A percentile compares a stretch with the other conserved stretches of the same genome.
Evolutionary conservation across 2,888 invertebrate species (phyloP).

Genomic region (Phaedon cochleariae): DNA sequence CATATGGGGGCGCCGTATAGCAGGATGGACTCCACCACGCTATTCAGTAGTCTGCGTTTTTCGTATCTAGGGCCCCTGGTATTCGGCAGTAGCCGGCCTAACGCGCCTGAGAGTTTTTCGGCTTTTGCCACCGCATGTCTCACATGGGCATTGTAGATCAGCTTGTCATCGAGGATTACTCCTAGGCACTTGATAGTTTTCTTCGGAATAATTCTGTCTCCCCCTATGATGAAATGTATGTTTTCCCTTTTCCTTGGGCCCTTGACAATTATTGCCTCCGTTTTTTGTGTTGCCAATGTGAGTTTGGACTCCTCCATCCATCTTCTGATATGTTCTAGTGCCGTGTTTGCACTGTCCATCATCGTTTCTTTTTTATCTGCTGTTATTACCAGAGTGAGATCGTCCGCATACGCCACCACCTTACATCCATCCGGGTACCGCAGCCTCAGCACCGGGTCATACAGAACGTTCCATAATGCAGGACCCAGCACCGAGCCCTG

Average conservation of each 20-base stretch:
- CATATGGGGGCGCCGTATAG: constrained; percentile 23
- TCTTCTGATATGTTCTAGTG: too few species aligned
- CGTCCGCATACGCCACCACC: too few species aligned
- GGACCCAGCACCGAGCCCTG: background rate
- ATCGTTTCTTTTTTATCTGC: too few species aligned
- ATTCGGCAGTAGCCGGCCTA: constrained; percentile 10
- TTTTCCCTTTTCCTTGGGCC: background rate
- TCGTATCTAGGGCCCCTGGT: background rate
- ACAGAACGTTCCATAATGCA: background rate
- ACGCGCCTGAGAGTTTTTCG: background rate
- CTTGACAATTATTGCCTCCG: too few species aligned
- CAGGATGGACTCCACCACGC: constrained; percentile 16
- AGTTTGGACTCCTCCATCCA: too few species aligned
- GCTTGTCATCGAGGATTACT: constrained; percentile 5
- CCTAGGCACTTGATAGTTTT: constrained; percentile 16
- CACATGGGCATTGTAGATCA: background rate
- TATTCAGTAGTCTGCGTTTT: constrained; percentile 4
- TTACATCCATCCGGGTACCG: too few species aligned
- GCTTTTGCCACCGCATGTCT: background rate
- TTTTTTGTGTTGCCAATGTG: too few species aligned
- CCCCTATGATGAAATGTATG: background rate
- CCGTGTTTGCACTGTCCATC: too few species aligned
- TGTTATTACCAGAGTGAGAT: too few species aligned
- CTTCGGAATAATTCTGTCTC: background rate
- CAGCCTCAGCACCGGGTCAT: background rate